Percentiles rank a stretch among this genome's conserved stretches.
These are phyloP conservation scores for Cryptotermes secundus DNA, from an alignment of 1,140 invertebrate species.

Conservation along the genomic window DNA sequence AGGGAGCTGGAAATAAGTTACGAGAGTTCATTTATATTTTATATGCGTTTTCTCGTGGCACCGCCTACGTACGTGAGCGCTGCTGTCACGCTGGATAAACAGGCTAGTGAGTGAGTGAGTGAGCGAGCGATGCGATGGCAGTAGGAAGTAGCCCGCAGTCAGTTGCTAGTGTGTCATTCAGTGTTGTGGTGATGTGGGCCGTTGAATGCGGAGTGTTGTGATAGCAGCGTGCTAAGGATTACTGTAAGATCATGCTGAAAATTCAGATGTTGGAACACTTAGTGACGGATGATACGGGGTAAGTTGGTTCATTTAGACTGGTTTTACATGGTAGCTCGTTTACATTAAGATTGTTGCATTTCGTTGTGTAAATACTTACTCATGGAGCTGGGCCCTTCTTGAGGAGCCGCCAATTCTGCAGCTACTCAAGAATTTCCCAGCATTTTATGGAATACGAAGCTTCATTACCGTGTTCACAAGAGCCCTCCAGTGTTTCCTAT, in stretches of 20 bases:
- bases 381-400: too few relatives aligned
- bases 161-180: not conserved
- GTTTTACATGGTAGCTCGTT: too few relatives aligned
- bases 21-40: slow-evolving; percentile 5
- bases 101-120: not conserved
- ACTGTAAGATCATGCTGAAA: slow-evolving; percentile 33
- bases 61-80: not conserved
- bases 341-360: too few relatives aligned
- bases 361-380: too few relatives aligned
- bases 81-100: not conserved
- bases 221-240: not conserved
- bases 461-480: too few relatives aligned
- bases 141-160: not conserved
- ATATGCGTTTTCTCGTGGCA: slow-evolving; percentile 14
- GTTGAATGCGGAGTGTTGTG: not conserved
- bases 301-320: not conserved
- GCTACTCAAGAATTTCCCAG: too few relatives aligned
- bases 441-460: too few relatives aligned
- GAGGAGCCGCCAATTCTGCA: too few relatives aligned
- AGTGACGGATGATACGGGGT: slow-evolving; percentile 34
- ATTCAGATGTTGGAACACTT: slow-evolving; percentile 38
- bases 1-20: not conserved
- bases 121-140: not conserved
- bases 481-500: too few relatives aligned
- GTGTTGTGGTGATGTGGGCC: not conserved